Evolutionary conservation across 1,140 invertebrate species (phyloP).

Genomic region (Ceratitis capitata): DNA sequence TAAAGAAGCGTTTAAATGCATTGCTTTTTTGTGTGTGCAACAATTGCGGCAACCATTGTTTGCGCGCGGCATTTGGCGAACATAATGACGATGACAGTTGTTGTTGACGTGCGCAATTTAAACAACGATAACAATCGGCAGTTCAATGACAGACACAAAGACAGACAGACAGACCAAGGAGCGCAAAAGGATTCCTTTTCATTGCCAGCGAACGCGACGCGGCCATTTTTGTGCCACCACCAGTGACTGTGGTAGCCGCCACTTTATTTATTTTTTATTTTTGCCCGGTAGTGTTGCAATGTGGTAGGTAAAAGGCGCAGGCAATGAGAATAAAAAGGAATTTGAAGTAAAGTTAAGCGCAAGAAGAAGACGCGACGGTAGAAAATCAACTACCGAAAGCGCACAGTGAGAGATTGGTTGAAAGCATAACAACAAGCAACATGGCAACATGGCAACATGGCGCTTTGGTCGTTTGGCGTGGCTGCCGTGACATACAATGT

Average conservation of each 20-base stretch:
- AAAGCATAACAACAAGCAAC: background rate
- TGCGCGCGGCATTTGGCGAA: slow-evolving; percentile 30
- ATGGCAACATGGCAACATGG: background rate
- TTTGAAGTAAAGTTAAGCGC: background rate
- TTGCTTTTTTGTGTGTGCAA: slow-evolving; percentile 10
- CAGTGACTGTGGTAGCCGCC: background rate
- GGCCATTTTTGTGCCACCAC: background rate
- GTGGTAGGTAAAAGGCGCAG: background rate
- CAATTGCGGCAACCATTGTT: slow-evolving; percentile 20
- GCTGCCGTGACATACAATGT: background rate
- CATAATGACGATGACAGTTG: slow-evolving; percentile 49
- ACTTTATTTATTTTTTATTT: background rate
- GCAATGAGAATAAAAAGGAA: background rate
- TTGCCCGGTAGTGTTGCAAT: background rate
- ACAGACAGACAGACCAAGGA: slow-evolving; percentile 44
- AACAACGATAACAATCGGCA: slow-evolving; percentile 47
- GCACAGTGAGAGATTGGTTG: background rate
- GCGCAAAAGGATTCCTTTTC: slow-evolving; percentile 40
- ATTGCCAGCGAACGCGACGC: background rate
- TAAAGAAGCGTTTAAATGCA: slow-evolving; percentile 35
- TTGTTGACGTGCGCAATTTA: slow-evolving; percentile 49
- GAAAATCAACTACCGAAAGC: background rate
- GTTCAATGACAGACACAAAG: slow-evolving; percentile 43
- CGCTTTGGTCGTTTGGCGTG: background rate
- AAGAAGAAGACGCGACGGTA: too few species aligned